These are phyloP conservation scores for Polia nebulosa DNA, from an alignment of 2,888 invertebrate species.

Conservation along the genomic window DNA sequence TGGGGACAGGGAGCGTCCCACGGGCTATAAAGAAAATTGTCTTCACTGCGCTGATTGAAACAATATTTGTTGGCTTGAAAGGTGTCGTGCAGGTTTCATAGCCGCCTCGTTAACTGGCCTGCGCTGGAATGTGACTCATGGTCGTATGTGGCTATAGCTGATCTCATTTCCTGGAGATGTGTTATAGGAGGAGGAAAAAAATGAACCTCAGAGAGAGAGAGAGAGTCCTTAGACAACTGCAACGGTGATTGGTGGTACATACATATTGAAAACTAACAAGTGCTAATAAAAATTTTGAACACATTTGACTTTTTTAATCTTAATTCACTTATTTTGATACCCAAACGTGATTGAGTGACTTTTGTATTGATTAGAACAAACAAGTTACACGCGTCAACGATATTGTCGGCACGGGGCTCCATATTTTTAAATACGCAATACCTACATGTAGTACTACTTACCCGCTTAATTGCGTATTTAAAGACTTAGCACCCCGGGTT, in stretches of 20 bases:
- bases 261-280: too few species aligned
- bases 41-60: conserved; percentile 86
- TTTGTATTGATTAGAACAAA: too few species aligned
- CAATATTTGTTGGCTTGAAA: conserved; percentile 82
- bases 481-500: too few species aligned
- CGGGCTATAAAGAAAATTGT: conserved; percentile 87
- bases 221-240: not conserved
- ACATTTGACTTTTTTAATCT: too few species aligned
- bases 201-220: not conserved
- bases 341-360: too few species aligned
- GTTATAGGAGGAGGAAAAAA: not conserved
- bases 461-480: too few species aligned
- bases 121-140: conserved; percentile 26
- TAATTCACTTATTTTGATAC: too few species aligned
- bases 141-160: conserved; percentile 1
- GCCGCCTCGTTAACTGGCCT: conserved; percentile 51
- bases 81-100: conserved; percentile 70
- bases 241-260: not conserved
- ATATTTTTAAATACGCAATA: too few species aligned
- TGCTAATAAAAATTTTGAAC: too few species aligned
- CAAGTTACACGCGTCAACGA: too few species aligned
- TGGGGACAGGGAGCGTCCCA: conserved; percentile 89
- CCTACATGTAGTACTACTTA: too few species aligned
- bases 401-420: too few species aligned
- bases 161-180: conserved; percentile 23